phyloP scores from a whole-genome alignment of 2,113 vertebrate genomes.

The Coregonus clupeaformis region DNA sequence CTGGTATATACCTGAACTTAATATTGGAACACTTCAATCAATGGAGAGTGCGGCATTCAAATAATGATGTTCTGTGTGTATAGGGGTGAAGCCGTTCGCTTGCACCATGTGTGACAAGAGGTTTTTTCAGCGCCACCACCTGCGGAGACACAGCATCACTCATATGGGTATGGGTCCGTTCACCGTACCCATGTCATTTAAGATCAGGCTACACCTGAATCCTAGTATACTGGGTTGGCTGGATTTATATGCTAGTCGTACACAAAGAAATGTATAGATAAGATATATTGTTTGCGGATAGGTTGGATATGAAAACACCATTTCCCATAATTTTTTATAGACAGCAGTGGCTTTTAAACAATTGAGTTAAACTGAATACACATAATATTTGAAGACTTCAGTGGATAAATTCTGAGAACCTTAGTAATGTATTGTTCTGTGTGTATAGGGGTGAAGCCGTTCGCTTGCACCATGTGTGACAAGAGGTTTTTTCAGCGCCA shows the following conservation, averaged over 20 bases:
- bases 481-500: conserved; percentile 97
- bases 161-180: conserved; percentile 81
- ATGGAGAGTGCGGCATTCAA: conserved; percentile 43
- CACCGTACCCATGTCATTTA: neutral
- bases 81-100: conserved; percentile 92
- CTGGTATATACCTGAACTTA: conserved; percentile 2
- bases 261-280: neutral
- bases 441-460: conserved; percentile 85
- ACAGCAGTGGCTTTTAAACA: neutral
- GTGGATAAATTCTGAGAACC: neutral
- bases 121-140: conserved; percentile 96
- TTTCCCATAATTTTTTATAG: neutral
- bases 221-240: neutral
- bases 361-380: neutral
- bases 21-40: neutral
- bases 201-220: neutral
- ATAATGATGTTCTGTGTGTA: conserved; percentile 61
- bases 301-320: neutral
- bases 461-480: conserved; percentile 89
- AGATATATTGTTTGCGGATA: neutral
- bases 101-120: conserved; percentile 93
- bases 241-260: neutral
- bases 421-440: conserved; percentile 34
- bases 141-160: conserved; percentile 91
- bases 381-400: neutral